phyloP scores from a whole-genome alignment of 2,113 vertebrate species.

The Dascyllus trimaculatus region DNA sequence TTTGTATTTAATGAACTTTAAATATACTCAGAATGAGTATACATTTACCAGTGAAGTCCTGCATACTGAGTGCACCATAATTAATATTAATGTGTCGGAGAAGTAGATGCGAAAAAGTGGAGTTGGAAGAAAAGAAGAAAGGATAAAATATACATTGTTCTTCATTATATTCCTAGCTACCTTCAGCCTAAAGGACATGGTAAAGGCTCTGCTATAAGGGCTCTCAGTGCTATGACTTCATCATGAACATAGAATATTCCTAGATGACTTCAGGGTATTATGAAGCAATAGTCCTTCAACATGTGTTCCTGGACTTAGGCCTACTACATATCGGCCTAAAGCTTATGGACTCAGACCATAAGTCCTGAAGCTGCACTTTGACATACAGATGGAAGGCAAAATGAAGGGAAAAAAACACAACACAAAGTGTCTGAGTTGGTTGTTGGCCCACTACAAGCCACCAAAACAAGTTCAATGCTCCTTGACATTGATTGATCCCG shows the following conservation, averaged over 20 bases:
- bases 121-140: not conserved
- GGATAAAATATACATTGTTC: not conserved
- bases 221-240: conserved; percentile 19
- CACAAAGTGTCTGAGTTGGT: no score
- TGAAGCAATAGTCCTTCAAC: conserved; percentile 50
- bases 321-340: conserved; percentile 31
- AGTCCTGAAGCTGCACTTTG: conserved; percentile 20
- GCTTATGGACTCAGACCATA: conserved; percentile 35
- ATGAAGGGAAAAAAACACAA: no score
- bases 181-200: conserved; percentile 33
- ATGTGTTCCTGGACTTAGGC: conserved; percentile 66
- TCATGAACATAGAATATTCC: conserved; percentile 45
- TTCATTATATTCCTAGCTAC: not conserved
- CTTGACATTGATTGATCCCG: no score
- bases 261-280: conserved; percentile 52
- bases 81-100: conserved; percentile 9
- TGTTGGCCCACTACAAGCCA: no score
- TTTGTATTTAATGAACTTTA: not conserved
- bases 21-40: conserved; percentile 1
- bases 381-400: conserved; percentile 5
- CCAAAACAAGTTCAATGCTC: no score
- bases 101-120: not conserved
- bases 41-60: not conserved
- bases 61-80: conserved; percentile 8
- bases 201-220: conserved; percentile 17